Percentiles rank a stretch among this genome's conserved stretches.
Evolutionary conservation across 2,797 vertebrate genomes (phyloP).

Genomic region (Acrocephalus scirpaceus): DNA sequence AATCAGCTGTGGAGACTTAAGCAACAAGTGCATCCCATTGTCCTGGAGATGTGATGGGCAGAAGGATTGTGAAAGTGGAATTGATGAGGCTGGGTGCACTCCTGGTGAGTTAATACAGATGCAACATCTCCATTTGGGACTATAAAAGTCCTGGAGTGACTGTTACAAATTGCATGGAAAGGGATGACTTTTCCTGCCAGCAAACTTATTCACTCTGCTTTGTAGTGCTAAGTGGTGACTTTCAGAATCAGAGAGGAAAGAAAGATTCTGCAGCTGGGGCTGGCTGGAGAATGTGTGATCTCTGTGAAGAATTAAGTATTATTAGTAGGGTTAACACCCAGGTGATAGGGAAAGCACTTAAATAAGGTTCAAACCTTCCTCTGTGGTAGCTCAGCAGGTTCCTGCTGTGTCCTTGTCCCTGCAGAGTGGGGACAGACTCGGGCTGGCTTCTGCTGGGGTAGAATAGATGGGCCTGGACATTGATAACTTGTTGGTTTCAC

Average conservation of each 20-base stretch:
- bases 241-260: neutral
- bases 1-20: constrained; percentile 90
- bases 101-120: constrained; percentile 81
- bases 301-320: neutral
- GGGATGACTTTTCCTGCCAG: neutral
- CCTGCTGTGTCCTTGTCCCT: neutral
- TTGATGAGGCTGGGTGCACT: constrained; percentile 90
- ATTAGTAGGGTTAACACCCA: neutral
- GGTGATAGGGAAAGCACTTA: neutral
- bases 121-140: neutral
- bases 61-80: constrained; percentile 91
- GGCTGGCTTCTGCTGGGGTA: neutral
- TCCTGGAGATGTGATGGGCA: constrained; percentile 98
- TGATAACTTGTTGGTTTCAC: neutral
- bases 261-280: neutral
- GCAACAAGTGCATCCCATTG: constrained; percentile 91
- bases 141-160: neutral
- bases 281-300: neutral
- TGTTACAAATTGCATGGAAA: neutral
- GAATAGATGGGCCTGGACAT: neutral
- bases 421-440: neutral
- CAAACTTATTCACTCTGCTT: neutral
- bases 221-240: neutral
- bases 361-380: neutral
- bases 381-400: neutral